These are phyloP conservation scores for Drosophila littoralis DNA, from an alignment of 1,140 invertebrate species.

Conservation along the genomic window DNA sequence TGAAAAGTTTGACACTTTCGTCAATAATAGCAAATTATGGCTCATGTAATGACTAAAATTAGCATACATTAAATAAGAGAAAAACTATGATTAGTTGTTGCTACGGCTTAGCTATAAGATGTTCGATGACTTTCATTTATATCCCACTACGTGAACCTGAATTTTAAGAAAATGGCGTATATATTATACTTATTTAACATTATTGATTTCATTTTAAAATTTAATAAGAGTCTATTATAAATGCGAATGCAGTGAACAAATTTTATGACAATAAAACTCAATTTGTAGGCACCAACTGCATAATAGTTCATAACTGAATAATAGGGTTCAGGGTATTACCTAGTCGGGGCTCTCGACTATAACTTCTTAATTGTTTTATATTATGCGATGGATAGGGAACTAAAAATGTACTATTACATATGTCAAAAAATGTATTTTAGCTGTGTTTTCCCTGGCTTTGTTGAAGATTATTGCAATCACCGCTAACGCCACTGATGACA, in stretches of 20 bases:
- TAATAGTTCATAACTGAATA: too few species aligned
- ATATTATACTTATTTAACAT: too few species aligned
- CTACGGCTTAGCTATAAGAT: neutral
- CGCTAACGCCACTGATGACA: neutral
- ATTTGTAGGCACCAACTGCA: too few species aligned
- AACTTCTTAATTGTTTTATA: too few species aligned
- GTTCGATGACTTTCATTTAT: neutral
- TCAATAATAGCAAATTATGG: conserved; percentile 65
- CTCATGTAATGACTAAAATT: conserved; percentile 4
- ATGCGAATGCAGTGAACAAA: too few species aligned
- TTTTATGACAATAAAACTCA: too few species aligned
- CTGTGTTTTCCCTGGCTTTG: conserved; percentile 2
- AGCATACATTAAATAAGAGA: neutral
- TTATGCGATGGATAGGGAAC: too few species aligned
- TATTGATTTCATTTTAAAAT: neutral
- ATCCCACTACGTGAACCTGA: too few species aligned
- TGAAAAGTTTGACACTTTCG: conserved; percentile 60
- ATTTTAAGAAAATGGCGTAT: too few species aligned
- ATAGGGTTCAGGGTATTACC: too few species aligned
- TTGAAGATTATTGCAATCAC: conserved; percentile 35
- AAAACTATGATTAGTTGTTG: neutral
- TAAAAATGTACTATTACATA: too few species aligned
- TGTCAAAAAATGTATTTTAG: neutral
- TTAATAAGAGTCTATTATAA: neutral
- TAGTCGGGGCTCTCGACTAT: too few species aligned